Evolutionary conservation across 30 jellyfish, hydroid and myxozoan genomes (phyloP), one percentile per base, ranked within the genome.

Genomic region (Cassiopea andromeda): DNA sequence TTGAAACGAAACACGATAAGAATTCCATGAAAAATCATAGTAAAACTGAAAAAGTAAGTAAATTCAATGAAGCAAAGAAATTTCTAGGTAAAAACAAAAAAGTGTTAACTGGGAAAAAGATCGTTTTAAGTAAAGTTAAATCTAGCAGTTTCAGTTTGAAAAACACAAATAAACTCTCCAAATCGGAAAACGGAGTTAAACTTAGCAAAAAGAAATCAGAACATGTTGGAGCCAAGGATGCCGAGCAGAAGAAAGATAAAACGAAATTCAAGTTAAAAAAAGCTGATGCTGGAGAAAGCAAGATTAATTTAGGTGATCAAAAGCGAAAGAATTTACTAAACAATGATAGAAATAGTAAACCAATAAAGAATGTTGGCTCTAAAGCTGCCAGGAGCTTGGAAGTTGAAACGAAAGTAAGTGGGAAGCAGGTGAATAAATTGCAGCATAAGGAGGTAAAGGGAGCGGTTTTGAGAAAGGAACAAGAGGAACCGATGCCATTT

Each of bases 401-500:
- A 13, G 84, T 58, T 7, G 47, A 44, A 18, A 67, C 76, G 0
- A 70, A 43, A 7, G 27, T 14, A 70, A 70, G 27, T 7, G 79
- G 10, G 27, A 70, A 43, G 10, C 14, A 70, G n/a, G 49, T 70
- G 54, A 70, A 27, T 7, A 70, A 70, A 43, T 7, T 19, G 6
- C 49, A 18, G 10, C 57, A 2, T 4, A 70, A 70, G 54, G 54
- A 70, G 15, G 54, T 54, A 5, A 70, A 70, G 15, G 10, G 7
- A 6, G 54, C 50, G 0, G n/a, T 43, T 6, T 2, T 27, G 10
- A 70, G 27, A 70, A 70, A 70, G 48, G 79, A 70, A 2, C n/a
- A 14, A 1, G 83, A 46, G 16, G 77, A 7, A 7, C 44, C 44
- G 2, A 43, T 48, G 75, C 90, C 94, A 1, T 85, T 57, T 76